Percentiles rank a stretch among this genome's conserved stretches.
Conservation (phyloP, 1,140 invertebrate genomes). For the Plutomurus gul region DNA sequence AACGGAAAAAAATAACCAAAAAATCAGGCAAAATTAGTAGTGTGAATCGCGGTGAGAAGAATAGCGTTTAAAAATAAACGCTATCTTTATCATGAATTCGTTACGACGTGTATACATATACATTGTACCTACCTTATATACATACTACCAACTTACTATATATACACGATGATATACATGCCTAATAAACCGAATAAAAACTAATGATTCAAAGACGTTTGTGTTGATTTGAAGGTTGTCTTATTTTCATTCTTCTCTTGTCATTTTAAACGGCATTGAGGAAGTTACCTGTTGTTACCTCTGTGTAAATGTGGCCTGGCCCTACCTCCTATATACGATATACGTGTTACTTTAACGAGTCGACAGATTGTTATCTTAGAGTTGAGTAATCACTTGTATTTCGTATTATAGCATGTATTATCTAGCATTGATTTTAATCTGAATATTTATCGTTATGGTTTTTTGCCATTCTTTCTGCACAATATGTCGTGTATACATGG, state of each 20-base stretch:
- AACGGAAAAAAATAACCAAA: conserved; percentile 12
- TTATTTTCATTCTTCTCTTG: not conserved
- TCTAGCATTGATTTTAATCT: no score
- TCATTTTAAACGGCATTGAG: not conserved
- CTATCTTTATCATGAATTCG: no score
- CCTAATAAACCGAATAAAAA: conserved; percentile 11
- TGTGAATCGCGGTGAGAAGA: not conserved
- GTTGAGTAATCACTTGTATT: no score
- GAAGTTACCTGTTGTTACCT: not conserved
- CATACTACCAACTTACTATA: no score
- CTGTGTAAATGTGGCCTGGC: not conserved
- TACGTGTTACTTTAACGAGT: no score
- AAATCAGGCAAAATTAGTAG: not conserved
- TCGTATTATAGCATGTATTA: no score
- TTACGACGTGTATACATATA: not conserved
- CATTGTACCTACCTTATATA: not conserved
- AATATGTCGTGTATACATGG: no score
- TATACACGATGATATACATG: no score
- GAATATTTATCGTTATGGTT: no score
- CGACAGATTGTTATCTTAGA: no score
- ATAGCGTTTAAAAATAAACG: not conserved
- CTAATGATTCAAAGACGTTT: not conserved
- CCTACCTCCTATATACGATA: not conserved
- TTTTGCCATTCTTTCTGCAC: no score
- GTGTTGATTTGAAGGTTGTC: not conserved